A percentile compares a stretch with the other conserved stretches of the same genome.
These are phyloP conservation scores for Eleginops maclovinus DNA, from an alignment of 2,113 vertebrate genomes.

Conservation along the genomic window DNA sequence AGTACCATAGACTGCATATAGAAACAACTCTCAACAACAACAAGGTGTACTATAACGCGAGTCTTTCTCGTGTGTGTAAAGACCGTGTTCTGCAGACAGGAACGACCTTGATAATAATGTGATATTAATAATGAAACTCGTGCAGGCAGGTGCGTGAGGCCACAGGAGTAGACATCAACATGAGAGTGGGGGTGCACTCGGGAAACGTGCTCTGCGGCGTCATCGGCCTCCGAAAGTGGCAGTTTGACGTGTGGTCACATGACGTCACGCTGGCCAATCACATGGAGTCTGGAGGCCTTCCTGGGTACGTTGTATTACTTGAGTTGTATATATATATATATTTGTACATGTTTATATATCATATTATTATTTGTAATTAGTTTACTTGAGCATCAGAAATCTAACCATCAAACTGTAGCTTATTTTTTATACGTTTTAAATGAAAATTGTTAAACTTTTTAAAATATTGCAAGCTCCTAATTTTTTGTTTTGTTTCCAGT, in stretches of 20 bases:
- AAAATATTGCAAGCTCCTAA: too few species aligned
- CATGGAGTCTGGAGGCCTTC: constrained; percentile 97
- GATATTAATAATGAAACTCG: background rate
- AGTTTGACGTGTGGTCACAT: constrained; percentile 99
- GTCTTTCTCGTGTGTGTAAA: background rate
- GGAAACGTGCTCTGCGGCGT: constrained; percentile 97
- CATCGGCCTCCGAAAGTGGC: constrained; percentile 97
- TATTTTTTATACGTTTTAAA: too few species aligned
- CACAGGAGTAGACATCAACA: constrained; percentile 97
- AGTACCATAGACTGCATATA: too few species aligned
- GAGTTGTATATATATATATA: too few species aligned
- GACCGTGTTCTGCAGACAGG: background rate
- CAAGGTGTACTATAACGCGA: too few species aligned
- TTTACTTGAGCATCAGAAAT: too few species aligned
- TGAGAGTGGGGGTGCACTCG: constrained; percentile 97
- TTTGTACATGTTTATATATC: background rate
- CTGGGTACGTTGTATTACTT: constrained; percentile 86
- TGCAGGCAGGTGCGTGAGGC: constrained; percentile 94
- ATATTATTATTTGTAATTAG: background rate
- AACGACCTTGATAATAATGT: background rate
- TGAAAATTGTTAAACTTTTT: too few species aligned
- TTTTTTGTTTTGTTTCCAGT: too few species aligned
- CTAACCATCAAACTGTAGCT: too few species aligned
- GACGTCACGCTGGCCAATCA: constrained; percentile 97
- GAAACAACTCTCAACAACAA: too few species aligned